These are phyloP conservation scores for Lagria hirta DNA, from an alignment of 2,888 invertebrate genomes.

Conservation along the genomic window DNA sequence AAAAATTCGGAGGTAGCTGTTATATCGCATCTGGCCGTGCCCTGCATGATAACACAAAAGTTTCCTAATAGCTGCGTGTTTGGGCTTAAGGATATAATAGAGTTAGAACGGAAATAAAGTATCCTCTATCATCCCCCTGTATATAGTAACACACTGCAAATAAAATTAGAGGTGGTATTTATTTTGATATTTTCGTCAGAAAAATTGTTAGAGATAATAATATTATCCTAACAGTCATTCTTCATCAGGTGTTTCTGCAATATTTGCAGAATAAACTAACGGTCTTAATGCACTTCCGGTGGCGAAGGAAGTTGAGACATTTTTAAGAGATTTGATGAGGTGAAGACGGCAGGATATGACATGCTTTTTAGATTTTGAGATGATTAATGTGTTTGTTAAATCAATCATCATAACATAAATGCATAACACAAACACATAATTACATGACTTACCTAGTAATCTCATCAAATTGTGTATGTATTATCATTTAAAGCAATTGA, in stretches of 20 bases:
- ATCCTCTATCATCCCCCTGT: constrained; percentile 4
- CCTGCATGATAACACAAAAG: constrained; percentile 39
- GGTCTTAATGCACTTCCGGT: constrained; percentile 33
- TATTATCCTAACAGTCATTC: constrained; percentile 13
- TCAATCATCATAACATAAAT: constrained; percentile 31
- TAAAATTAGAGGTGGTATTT: constrained; percentile 5
- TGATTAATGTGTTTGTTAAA: constrained; percentile 36
- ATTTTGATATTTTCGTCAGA: not conserved
- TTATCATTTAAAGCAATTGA: too few species aligned
- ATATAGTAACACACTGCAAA: constrained; percentile 1
- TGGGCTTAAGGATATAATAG: constrained; percentile 12
- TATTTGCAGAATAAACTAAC: constrained; percentile 15
- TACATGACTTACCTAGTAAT: constrained; percentile 1
- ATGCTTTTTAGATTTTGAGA: constrained; percentile 3
- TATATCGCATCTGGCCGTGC: constrained; percentile 35
- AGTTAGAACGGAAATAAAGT: constrained; percentile 12
- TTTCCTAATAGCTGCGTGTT: constrained; percentile 34
- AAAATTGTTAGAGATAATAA: constrained; percentile 10
- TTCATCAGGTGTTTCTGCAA: constrained; percentile 21
- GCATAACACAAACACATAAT: not conserved
- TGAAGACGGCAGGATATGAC: constrained; percentile 22
- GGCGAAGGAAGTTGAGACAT: constrained; percentile 25
- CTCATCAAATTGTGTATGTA: too few species aligned
- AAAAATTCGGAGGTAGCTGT: constrained; percentile 12
- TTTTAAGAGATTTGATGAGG: constrained; percentile 28